phyloP scores from a whole-genome alignment of 2,113 vertebrate genomes.

The Catharus fuscescens region DNA sequence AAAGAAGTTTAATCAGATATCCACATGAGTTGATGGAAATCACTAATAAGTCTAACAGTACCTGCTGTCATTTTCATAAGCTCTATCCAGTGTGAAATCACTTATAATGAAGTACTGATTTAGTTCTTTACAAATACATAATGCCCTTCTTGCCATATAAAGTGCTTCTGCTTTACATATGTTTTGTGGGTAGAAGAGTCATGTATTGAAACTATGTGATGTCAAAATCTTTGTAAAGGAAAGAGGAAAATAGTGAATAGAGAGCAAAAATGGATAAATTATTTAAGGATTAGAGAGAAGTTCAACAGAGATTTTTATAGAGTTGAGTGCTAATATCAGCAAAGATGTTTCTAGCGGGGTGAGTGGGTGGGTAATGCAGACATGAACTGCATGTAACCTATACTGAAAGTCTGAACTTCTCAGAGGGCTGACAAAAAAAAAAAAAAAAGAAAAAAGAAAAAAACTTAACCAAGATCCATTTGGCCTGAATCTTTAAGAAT shows the following conservation, averaged over 20 bases:
- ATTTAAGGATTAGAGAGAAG: neutral
- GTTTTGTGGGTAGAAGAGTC: neutral
- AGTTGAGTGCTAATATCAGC: neutral
- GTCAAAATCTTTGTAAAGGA: neutral
- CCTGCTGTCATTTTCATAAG: neutral
- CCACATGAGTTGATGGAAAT: neutral
- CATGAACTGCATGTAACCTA: neutral
- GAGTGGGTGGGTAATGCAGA: neutral
- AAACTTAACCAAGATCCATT: neutral
- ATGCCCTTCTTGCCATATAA: neutral
- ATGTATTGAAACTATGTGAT: neutral
- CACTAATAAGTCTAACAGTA: neutral
- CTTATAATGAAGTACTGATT: neutral
- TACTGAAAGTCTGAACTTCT: neutral
- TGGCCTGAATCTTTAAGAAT: neutral
- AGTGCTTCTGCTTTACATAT: neutral
- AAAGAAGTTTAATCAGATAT: neutral
- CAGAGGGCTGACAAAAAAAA: neutral
- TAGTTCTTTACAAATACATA: neutral
- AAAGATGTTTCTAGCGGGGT: neutral
- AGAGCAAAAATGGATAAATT: neutral
- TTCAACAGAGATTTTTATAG: neutral
- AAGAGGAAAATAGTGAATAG: neutral
- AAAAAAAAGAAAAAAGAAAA: neutral
- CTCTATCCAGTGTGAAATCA: neutral